phyloP scores from a whole-genome alignment of 2,113 vertebrate species.

The Acrocephalus arundinaceus region DNA sequence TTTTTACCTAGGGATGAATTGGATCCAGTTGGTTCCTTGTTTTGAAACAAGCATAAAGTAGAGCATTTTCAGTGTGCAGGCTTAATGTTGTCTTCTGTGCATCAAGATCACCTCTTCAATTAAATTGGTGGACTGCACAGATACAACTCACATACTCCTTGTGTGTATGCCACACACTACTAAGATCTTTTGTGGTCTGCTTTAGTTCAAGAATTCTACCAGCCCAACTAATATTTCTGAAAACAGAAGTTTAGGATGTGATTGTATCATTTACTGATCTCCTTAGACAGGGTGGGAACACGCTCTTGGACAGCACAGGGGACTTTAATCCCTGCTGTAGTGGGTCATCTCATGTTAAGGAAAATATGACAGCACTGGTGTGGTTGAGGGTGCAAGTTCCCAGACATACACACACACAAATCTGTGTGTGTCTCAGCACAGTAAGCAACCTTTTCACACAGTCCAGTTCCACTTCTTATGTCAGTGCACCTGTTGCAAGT shows the following conservation, averaged over 20 bases:
- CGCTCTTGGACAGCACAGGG: not conserved
- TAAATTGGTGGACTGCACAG: not conserved
- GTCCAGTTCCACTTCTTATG: not conserved
- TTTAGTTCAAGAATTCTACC: not conserved
- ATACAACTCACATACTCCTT: not conserved
- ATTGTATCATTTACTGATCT: not conserved
- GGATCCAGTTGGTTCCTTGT: not conserved
- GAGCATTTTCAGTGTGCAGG: not conserved
- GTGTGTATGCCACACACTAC: not conserved
- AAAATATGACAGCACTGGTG: not conserved
- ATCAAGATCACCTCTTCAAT: not conserved
- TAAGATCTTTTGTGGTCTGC: not conserved
- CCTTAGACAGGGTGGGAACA: not conserved
- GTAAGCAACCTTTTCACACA: not conserved
- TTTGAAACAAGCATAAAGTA: not conserved
- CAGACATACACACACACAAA: not conserved
- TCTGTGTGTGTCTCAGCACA: not conserved
- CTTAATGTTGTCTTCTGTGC: not conserved
- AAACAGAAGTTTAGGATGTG: not conserved
- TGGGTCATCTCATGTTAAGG: not conserved
- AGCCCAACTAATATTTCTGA: not conserved
- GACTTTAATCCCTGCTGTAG: not conserved
- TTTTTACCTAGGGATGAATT: not conserved
- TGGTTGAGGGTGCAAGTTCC: not conserved
- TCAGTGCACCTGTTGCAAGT: not conserved